Evolutionary conservation across 2,888 invertebrate genomes (phyloP), one percentile per base, ranked within the genome.

Genomic region (Tiliacea aurago): DNA sequence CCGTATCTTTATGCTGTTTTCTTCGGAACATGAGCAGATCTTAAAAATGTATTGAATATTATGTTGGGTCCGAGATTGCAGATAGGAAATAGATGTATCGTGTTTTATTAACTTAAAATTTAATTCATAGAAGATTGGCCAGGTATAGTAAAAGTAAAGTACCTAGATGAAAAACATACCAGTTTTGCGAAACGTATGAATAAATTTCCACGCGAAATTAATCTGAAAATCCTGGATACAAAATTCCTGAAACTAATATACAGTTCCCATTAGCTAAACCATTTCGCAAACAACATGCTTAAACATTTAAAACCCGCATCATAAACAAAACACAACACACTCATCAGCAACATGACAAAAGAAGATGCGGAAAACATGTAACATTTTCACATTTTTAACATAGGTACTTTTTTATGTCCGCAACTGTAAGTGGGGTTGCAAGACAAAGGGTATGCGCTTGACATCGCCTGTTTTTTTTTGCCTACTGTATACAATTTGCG

Each of bases 361-460:
- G 65, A 71, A 81, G 70, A 81, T 37, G 70, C 20, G 64, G 56
- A 47, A 71, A 83, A 81, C 73, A 79, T 62, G 61, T 59, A 43
- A 78, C 70, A 79, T 77, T 64, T 51, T 64, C n/a, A 78, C 70
- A 79, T 77, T 64, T 51, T 64, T 33, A 73, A 76, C 64, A 72
- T 69, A 61, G 72, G 66, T 66, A 65, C 64, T 74, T 81, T 78
- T 77, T 81, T 66, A 68, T 76, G 87, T 72, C 88, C 78, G 47
- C 63, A 62, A 88, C 61, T 87, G 77, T 82, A 88, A 83, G 75
- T 73, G 72, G 73, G 66, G 64, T 72, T 73, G 80, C 75, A 87
- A 88, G 78, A 89, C 87, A 89, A 89, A 87, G 81, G 84, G 82
- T 76, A 77, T 83, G 84, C 83, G 81, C 81, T 86, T 85, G 87